Percentiles rank a stretch among this genome's conserved stretches.
These are phyloP conservation scores for Apaloderma vittatum DNA, from an alignment of 2,113 vertebrate species.

Conservation along the genomic window DNA sequence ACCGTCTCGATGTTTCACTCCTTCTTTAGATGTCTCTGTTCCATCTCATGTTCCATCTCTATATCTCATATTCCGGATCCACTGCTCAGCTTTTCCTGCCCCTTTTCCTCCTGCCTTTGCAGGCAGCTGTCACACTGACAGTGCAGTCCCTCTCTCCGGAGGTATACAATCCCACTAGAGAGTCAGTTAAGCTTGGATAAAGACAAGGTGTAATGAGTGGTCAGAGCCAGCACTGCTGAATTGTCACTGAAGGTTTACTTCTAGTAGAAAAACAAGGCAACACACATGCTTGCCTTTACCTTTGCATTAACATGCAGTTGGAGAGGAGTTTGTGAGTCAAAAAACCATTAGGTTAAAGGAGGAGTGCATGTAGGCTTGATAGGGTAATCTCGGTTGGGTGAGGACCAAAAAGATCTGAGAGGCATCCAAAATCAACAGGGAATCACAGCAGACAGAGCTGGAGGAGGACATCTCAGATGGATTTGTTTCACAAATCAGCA, in stretches of 20 bases:
- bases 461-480: background rate
- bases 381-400: background rate
- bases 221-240: background rate
- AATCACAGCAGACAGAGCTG: background rate
- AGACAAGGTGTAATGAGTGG: background rate
- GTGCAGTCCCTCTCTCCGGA: background rate
- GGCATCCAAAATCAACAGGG: background rate
- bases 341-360: background rate
- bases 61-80: background rate
- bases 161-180: background rate
- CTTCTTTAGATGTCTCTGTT: background rate
- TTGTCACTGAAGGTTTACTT: background rate
- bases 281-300: background rate
- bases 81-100: background rate
- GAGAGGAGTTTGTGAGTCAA: background rate
- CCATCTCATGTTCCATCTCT: background rate
- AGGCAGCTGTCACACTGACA: background rate
- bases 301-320: background rate
- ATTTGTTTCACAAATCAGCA: background rate
- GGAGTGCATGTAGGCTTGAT: background rate
- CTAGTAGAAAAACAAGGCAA: background rate
- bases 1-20: background rate
- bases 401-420: background rate
- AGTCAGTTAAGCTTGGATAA: background rate
- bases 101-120: background rate